Conservation (phyloP, 2,888 invertebrate genomes). For the Phorcus lineatus region DNA sequence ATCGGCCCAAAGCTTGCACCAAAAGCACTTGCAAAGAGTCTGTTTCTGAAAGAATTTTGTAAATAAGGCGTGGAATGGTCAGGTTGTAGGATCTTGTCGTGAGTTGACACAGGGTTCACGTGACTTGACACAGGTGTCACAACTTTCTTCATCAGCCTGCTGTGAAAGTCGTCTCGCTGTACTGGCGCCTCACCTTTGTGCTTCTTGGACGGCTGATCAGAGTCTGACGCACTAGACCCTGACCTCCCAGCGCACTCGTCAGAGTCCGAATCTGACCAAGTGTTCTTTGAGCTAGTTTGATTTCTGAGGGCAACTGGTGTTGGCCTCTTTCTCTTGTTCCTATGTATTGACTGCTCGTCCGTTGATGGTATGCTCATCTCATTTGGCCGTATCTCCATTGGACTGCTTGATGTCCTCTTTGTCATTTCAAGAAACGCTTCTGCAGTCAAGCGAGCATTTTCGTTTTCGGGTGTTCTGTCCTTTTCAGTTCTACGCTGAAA, state of each 20-base stretch:
- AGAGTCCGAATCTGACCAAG: constrained; percentile 36
- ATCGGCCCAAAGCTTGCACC: constrained; percentile 11
- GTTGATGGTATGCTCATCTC: neutral
- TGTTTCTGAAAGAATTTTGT: constrained; percentile 13
- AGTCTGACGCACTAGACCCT: neutral
- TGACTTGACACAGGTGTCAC: neutral
- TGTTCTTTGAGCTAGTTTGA: constrained; percentile 24
- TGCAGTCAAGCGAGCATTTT: neutral
- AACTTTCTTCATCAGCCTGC: constrained; percentile 2
- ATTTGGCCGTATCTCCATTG: neutral
- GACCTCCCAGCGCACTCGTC: neutral
- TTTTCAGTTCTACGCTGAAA: neutral
- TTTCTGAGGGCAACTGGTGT: constrained; percentile 38
- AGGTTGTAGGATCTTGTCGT: neutral
- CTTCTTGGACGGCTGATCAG: neutral
- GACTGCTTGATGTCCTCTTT: constrained; percentile 57
- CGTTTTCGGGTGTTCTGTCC: neutral
- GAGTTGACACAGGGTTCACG: too few relatives aligned
- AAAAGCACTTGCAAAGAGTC: constrained; percentile 9
- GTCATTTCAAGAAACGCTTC: constrained; percentile 36
- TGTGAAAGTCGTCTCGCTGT: constrained; percentile 3
- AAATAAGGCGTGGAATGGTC: neutral
- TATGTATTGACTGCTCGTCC: neutral
- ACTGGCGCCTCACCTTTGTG: neutral
- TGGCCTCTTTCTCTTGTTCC: constrained; percentile 40